Evolutionary conservation across 35 echinoderm and acorn worm species (phyloP).

Genomic region (Heliocidaris erythrogramma): DNA sequence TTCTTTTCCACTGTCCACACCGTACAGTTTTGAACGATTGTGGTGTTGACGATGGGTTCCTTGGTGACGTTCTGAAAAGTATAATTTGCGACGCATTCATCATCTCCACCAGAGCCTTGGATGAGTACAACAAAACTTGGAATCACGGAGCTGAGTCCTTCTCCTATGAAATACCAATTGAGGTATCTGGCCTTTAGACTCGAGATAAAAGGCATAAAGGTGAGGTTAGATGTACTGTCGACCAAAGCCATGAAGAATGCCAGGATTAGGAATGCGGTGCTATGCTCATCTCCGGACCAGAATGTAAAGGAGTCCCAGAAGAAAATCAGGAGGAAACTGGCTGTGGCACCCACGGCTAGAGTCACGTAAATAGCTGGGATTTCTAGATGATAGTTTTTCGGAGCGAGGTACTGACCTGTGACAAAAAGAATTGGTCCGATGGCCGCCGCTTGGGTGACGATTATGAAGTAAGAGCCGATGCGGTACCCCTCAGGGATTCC

Average conservation of each 20-base stretch:
- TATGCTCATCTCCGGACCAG: slow-evolving; percentile 35
- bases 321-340: slow-evolving; percentile 63
- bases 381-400: slow-evolving; percentile 52
- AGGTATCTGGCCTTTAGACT: slow-evolving; percentile 55
- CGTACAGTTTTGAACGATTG: not conserved
- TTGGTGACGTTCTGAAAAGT: slow-evolving; percentile 30
- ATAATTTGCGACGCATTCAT: slow-evolving; percentile 54
- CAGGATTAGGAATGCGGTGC: slow-evolving; percentile 46
- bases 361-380: slow-evolving; percentile 60
- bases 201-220: slow-evolving; percentile 66
- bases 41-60: not conserved
- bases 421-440: slow-evolving; percentile 65
- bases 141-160: slow-evolving; percentile 63
- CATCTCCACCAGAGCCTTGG: slow-evolving; percentile 62
- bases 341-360: slow-evolving; percentile 20
- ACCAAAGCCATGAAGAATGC: slow-evolving; percentile 60
- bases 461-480: slow-evolving; percentile 57
- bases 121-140: slow-evolving; percentile 64
- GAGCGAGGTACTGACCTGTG: slow-evolving; percentile 41
- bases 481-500: slow-evolving; percentile 60
- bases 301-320: slow-evolving; percentile 61
- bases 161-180: slow-evolving; percentile 71
- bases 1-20: not conserved
- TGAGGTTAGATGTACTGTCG: slow-evolving; percentile 65
- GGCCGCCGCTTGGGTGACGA: slow-evolving; percentile 59